Percentiles rank a stretch among this genome's conserved stretches.
phyloP scores from a whole-genome alignment of 23 tunicate species.

The Oikopleura dioica region DNA sequence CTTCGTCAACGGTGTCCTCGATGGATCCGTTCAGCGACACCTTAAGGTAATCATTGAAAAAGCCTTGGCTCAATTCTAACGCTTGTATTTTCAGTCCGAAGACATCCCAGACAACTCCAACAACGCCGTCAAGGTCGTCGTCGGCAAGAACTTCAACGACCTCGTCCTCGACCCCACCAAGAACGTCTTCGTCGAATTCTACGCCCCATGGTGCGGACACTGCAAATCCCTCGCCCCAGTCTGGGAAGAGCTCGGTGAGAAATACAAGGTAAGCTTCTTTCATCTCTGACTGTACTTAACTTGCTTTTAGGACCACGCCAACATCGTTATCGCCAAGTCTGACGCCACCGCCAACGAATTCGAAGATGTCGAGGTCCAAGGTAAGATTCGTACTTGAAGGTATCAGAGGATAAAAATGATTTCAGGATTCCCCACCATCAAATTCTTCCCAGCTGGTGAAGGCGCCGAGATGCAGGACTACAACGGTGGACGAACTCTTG shows the following conservation, averaged over 20 bases:
- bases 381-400: too few relatives aligned
- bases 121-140: slow-evolving; percentile 58
- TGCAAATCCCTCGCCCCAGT: slow-evolving; percentile 68
- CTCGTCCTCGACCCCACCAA: slow-evolving; percentile 69
- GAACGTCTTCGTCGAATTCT: slow-evolving; percentile 93
- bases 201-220: slow-evolving; percentile 99
- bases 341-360: slow-evolving; percentile 87
- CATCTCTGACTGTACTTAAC: neutral
- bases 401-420: too few relatives aligned
- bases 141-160: slow-evolving; percentile 77
- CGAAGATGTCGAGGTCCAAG: slow-evolving; percentile 45
- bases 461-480: slow-evolving; percentile 21
- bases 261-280: slow-evolving; percentile 14
- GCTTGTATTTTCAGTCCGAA: slow-evolving; percentile 22
- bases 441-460: slow-evolving; percentile 49
- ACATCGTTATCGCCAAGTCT: slow-evolving; percentile 71
- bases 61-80: neutral
- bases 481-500: slow-evolving; percentile 58
- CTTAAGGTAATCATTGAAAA: neutral
- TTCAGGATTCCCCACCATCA: slow-evolving; percentile 84
- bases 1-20: slow-evolving; percentile 34
- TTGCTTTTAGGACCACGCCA: slow-evolving; percentile 29
- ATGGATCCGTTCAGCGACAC: slow-evolving; percentile 15
- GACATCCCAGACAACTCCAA: slow-evolving; percentile 81
- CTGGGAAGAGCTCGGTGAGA: slow-evolving; percentile 75